A percentile compares a stretch with the other conserved stretches of the same genome.
phyloP scores from a whole-genome alignment of 2,888 invertebrate genomes.

The Trimorus sp. region DNA sequence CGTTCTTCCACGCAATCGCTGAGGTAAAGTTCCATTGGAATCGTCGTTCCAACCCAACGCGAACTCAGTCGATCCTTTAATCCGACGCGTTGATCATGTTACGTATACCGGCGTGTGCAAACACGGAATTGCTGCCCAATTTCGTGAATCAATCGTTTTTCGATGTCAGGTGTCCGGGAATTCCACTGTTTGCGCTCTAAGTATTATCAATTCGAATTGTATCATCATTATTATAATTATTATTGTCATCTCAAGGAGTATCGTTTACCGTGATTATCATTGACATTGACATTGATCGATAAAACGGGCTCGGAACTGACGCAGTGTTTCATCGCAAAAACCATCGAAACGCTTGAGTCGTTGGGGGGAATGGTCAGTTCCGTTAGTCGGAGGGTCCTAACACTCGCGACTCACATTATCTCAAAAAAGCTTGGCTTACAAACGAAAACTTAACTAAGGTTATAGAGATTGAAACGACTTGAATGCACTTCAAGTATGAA shows the following conservation, averaged over 20 bases:
- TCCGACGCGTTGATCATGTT: slow-evolving; percentile 28
- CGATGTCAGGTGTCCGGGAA: slow-evolving; percentile 33
- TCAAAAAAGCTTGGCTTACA: not conserved
- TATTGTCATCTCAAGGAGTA: slow-evolving; percentile 64
- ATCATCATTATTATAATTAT: slow-evolving; percentile 48
- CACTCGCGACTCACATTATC: slow-evolving; percentile 13
- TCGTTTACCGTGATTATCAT: slow-evolving; percentile 58
- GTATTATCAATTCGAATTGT: too few relatives aligned
- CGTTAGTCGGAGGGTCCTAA: slow-evolving; percentile 11
- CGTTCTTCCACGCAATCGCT: too few relatives aligned
- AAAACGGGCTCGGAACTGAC: slow-evolving; percentile 25
- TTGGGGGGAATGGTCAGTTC: slow-evolving; percentile 15
- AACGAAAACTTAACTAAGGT: slow-evolving; percentile 26
- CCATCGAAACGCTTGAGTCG: slow-evolving; percentile 18
- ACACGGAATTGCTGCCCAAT: slow-evolving; percentile 46
- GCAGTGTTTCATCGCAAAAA: slow-evolving; percentile 6
- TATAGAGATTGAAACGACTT: slow-evolving; percentile 28
- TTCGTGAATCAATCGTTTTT: slow-evolving; percentile 29
- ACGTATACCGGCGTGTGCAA: slow-evolving; percentile 42
- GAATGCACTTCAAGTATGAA: slow-evolving; percentile 4
- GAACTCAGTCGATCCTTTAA: slow-evolving; percentile 17
- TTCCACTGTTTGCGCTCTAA: slow-evolving; percentile 15
- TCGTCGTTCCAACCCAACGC: not conserved
- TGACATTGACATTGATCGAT: slow-evolving; percentile 50
- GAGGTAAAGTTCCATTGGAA: too few relatives aligned